Percentiles rank a stretch among this genome's conserved stretches.
Conservation (phyloP, 2,113 vertebrate species). For the Vireo altiloquus region DNA sequence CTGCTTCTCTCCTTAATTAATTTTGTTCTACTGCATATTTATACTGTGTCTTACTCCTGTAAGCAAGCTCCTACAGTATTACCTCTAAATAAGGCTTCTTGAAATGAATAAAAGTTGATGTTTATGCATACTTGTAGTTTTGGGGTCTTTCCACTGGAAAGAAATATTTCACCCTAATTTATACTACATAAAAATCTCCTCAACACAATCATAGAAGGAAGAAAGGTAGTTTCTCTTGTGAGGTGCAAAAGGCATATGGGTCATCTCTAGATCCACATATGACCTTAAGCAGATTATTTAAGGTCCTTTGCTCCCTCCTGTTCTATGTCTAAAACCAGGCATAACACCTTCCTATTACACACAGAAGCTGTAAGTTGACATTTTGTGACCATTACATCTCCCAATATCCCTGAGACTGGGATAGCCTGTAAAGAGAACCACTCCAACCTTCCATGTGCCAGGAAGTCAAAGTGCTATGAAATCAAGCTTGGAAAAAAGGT, state of each 20-base stretch:
- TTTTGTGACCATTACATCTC: not conserved
- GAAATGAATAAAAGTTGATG: not conserved
- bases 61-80: not conserved
- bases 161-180: not conserved
- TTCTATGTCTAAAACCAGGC: not conserved
- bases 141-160: conserved; percentile 1
- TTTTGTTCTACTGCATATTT: not conserved
- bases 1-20: not conserved
- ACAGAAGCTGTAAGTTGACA: not conserved
- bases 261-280: not conserved
- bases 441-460: not conserved
- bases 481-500: not conserved
- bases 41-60: not conserved
- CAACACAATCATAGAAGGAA: not conserved
- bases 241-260: not conserved
- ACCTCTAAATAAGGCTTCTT: not conserved
- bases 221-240: not conserved
- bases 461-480: not conserved
- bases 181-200: not conserved
- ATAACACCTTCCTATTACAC: not conserved
- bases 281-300: not conserved
- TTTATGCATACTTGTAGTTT: not conserved
- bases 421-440: not conserved
- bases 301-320: not conserved
- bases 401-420: not conserved